Percentiles rank a stretch among this genome's conserved stretches.
Conservation (phyloP, 2,797 vertebrate genomes). For the Danio aesculapii region DNA sequence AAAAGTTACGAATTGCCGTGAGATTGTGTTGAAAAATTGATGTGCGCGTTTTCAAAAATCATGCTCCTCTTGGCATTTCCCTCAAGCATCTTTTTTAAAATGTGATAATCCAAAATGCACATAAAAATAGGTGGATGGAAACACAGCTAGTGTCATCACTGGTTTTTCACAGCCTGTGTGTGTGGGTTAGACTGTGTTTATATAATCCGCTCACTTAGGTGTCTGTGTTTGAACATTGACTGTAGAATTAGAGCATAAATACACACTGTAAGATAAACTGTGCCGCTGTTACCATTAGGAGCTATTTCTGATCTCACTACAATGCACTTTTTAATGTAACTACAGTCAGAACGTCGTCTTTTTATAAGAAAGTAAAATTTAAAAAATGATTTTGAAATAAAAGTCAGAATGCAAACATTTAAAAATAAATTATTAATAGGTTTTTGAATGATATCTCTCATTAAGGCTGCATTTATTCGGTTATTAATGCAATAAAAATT, state of each 20-base stretch:
- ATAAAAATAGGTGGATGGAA: too few species aligned
- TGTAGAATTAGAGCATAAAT: slow-evolving; percentile 20
- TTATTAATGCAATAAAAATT: too few species aligned
- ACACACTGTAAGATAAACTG: slow-evolving; percentile 20
- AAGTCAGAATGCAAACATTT: too few species aligned
- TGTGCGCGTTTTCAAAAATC: too few species aligned
- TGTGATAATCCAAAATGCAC: too few species aligned
- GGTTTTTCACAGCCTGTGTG: background rate
- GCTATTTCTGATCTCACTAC: background rate
- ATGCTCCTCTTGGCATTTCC: too few species aligned
- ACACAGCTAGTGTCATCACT: too few species aligned
- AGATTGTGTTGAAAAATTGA: too few species aligned
- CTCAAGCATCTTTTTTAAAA: too few species aligned
- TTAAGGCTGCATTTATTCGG: background rate
- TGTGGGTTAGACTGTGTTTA: slow-evolving; percentile 1
- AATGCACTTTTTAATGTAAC: background rate
- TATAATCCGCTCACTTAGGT: background rate
- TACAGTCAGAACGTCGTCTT: background rate
- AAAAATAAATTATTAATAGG: background rate
- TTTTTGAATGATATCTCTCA: too few species aligned
- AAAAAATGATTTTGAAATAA: background rate
- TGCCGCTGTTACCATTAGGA: background rate
- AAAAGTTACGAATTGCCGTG: too few species aligned
- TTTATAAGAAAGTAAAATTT: background rate
- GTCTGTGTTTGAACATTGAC: slow-evolving; percentile 28